Evolutionary conservation across 64 coral and sea anemone species (phyloP), one percentile per base, ranked within the genome.

Genomic region (Pocillopora damicornis): DNA sequence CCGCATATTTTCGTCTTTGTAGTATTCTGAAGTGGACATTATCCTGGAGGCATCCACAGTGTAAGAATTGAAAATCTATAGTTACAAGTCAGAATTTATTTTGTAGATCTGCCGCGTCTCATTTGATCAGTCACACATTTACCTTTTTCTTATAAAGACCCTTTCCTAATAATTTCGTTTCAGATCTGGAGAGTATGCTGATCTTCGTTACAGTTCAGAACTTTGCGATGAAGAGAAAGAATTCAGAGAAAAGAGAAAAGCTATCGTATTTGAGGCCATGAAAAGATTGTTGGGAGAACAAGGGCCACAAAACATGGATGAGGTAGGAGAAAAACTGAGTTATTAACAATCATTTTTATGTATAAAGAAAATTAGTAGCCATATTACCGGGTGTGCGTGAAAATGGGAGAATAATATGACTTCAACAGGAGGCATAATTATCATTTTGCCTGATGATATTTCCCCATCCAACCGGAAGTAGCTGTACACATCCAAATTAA

Each of bases 161-260:
- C 35, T 42, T 30, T 58, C 72, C 22, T 30, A 14, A 37, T 34
- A 73, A 11, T 56, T 34, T 67, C 20, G 17, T 63, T 91, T 37
- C 76, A 82, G 79, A 35, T 68, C 72, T 58, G 68, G 81, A 11
- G 23, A 93, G 23, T 57, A 75, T 18, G 82, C 86, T 15, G 94
- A 93, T 35, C 76, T 93, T 18, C 76, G 94, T 37, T 92, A 92
- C 83, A 89, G 94, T 76, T 35, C 63, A 25, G 90, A 93, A 7
- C 69, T 96, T 1, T 96, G 94, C 63, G 69, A 90, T 58, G 91
- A 89, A 1, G 94, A 96, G 66, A 92, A 77, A 58, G 83, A 93
- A 16, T 96, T 77, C 61, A 57, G 92, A 20, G 65, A 78, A 38
- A 93, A 88, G 42, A 89, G 94, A 66, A 79, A 81, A 58, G 60